These are phyloP conservation scores for Murina feae DNA, from an alignment of 2,113 vertebrate genomes.

Conservation along the genomic window DNA sequence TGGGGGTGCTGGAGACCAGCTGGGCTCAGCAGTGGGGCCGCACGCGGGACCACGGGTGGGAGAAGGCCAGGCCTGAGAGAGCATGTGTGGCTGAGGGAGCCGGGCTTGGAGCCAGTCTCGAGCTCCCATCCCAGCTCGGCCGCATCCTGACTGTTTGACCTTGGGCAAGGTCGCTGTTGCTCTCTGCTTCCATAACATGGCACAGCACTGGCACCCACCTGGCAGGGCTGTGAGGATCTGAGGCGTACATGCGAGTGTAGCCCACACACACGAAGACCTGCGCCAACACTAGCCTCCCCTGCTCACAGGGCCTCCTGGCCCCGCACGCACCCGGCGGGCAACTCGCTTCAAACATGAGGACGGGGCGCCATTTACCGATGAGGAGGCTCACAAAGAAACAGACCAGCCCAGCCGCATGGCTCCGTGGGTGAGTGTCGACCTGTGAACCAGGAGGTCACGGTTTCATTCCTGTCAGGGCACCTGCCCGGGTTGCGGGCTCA, in stretches of 20 bases:
- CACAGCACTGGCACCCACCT: rapidly evolving
- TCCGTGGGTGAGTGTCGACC: no score
- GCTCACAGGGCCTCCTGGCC: not conserved
- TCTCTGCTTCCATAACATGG: not conserved
- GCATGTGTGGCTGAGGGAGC: rapidly evolving
- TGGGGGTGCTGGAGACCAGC: not conserved
- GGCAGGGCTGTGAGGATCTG: not conserved
- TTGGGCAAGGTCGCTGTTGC: not conserved
- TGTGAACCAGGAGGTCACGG: no score
- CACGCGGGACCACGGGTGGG: rapidly evolving
- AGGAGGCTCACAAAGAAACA: not conserved
- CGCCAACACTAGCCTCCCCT: no score
- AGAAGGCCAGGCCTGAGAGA: rapidly evolving
- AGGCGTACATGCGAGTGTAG: rapidly evolving
- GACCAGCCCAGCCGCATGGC: no score
- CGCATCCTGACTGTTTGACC: not conserved
- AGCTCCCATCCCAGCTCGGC: not conserved
- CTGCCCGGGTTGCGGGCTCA: no score
- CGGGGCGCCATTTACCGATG: not conserved
- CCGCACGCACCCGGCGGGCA: not conserved
- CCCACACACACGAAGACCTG: rapidly evolving
- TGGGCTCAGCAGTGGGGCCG: rapidly evolving
- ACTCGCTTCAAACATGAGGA: not conserved
- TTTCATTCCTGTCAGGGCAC: no score
- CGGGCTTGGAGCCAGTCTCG: not conserved